Evolutionary conservation across 2,888 invertebrate genomes (phyloP).

Genomic region (Osmoderma eremita): DNA sequence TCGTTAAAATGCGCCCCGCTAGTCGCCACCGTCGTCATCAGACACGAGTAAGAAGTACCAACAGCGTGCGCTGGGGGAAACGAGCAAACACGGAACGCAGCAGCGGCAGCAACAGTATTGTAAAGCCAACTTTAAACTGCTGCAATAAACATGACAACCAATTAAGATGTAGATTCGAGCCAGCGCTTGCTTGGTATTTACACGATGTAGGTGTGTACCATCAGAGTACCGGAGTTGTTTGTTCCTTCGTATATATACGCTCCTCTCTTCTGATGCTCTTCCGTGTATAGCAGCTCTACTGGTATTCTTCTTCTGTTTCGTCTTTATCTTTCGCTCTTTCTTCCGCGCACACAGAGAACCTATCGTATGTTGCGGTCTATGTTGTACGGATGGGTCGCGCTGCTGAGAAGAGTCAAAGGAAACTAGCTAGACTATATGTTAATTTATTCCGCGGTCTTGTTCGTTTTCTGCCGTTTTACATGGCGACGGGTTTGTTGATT

Average conservation of each 20-base stretch:
- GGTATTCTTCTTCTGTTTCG: slow-evolving; percentile 22
- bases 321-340: slow-evolving; percentile 14
- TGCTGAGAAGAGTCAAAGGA: slow-evolving; percentile 58
- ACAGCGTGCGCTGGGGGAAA: slow-evolving; percentile 14
- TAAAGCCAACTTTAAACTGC: slow-evolving; percentile 55
- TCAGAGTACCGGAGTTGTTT: slow-evolving; percentile 39
- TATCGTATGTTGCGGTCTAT: slow-evolving; percentile 59
- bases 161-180: slow-evolving; percentile 65
- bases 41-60: slow-evolving; percentile 19
- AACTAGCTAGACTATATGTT: slow-evolving; percentile 59
- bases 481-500: slow-evolving; percentile 29
- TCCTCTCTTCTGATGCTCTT: too few relatives aligned
- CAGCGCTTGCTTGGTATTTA: slow-evolving; percentile 60
- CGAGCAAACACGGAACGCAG: slow-evolving; percentile 36
- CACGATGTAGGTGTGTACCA: slow-evolving; percentile 61
- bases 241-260: slow-evolving; percentile 1
- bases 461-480: slow-evolving; percentile 53
- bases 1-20: slow-evolving; percentile 28
- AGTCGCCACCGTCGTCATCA: slow-evolving; percentile 22
- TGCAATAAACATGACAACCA: slow-evolving; percentile 64
- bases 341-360: slow-evolving; percentile 25
- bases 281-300: slow-evolving; percentile 15
- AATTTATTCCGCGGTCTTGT: slow-evolving; percentile 58
- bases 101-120: slow-evolving; percentile 40
- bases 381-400: slow-evolving; percentile 57